These are phyloP conservation scores for Steatocranus sp. DNA, from an alignment of 2,797 vertebrate genomes.

Conservation along the genomic window DNA sequence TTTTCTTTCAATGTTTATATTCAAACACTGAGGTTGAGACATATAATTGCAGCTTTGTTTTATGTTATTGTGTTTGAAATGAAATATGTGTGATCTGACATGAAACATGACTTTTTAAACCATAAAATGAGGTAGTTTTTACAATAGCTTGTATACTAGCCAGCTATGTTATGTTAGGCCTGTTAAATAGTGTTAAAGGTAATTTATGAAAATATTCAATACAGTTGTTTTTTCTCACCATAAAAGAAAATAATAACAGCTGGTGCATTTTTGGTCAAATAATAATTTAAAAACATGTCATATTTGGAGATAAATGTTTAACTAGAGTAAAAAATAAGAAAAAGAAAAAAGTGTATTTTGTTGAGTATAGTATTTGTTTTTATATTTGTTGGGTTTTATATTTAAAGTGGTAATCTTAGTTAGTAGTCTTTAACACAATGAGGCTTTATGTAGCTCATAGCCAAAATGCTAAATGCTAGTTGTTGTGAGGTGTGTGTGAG, in stretches of 20 bases:
- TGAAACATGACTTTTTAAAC: constrained; percentile 74
- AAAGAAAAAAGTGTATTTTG: constrained; percentile 85
- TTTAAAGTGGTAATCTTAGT: constrained; percentile 86
- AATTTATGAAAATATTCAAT: constrained; percentile 72
- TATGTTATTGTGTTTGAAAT: constrained; percentile 67
- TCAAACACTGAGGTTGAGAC: constrained; percentile 38
- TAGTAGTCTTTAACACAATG: constrained; percentile 66
- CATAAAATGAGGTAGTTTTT: constrained; percentile 65
- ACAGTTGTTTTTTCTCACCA: constrained; percentile 70
- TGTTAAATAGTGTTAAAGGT: constrained; percentile 80
- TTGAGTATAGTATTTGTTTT: constrained; percentile 90
- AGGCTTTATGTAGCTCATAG: constrained; percentile 84
- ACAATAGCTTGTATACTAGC: constrained; percentile 59
- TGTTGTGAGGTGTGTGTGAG: constrained; percentile 94
- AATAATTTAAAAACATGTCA: constrained; percentile 87
- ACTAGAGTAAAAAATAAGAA: constrained; percentile 92
- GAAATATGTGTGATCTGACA: constrained; percentile 67
- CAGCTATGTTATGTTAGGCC: constrained; percentile 64
- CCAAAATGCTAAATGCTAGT: constrained; percentile 98
- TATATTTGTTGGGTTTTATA: constrained; percentile 83
- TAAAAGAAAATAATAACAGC: constrained; percentile 88
- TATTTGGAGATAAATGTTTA: constrained; percentile 95
- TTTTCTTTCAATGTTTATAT: constrained; percentile 56
- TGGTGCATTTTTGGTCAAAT: constrained; percentile 92
- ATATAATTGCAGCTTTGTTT: constrained; percentile 59